Evolutionary conservation across 2,888 invertebrate species (phyloP).

Genomic region (Dasysyrphus albostriatus): DNA sequence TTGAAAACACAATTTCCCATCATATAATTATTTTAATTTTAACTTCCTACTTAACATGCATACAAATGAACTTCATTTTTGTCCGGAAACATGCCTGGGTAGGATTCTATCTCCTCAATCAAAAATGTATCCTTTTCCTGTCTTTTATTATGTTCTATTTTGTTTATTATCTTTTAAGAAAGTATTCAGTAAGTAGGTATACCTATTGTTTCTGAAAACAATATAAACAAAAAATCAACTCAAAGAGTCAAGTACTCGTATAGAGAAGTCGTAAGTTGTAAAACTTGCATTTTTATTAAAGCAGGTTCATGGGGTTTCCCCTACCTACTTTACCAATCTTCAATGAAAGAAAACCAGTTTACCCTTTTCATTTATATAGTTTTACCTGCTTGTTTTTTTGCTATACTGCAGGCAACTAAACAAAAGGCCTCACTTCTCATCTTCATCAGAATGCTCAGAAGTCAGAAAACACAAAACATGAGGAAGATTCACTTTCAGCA

Average conservation of each 20-base stretch:
- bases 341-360: conserved; percentile 48
- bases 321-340: neutral
- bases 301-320: conserved; percentile 31
- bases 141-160: neutral
- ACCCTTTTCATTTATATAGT: conserved; percentile 1
- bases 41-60: too few relatives aligned
- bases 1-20: too few relatives aligned
- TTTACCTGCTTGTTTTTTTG: conserved; percentile 14
- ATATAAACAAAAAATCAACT: neutral
- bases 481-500: conserved; percentile 65
- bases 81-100: neutral
- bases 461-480: conserved; percentile 8
- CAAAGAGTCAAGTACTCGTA: conserved; percentile 21
- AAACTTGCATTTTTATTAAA: conserved; percentile 4
- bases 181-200: neutral
- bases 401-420: neutral
- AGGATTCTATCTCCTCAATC: neutral
- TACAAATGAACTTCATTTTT: neutral
- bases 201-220: neutral
- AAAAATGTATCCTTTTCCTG: neutral
- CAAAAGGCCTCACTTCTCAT: conserved; percentile 44
- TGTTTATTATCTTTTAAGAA: neutral
- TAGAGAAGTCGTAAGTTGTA: neutral
- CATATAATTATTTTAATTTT: too few relatives aligned
- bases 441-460: neutral